Base-by-base conservation (phyloP, 2,113 vertebrate genomes). In the Chascanopsetta lugubris region DNA sequence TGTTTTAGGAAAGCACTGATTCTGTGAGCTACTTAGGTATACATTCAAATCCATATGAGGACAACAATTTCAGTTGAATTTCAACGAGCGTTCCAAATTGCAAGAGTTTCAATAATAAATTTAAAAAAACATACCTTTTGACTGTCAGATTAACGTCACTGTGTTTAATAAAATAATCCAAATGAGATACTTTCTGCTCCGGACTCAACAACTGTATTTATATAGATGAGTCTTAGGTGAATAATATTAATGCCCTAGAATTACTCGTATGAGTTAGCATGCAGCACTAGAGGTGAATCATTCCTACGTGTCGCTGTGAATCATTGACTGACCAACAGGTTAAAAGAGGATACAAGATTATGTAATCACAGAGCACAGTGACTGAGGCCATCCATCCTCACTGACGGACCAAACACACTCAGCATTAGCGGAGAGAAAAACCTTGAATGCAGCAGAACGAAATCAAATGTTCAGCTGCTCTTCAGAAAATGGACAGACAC, bases 361-460 rank as follows among this genome's bases (percentile, higher is more conserved):
- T 92, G 90, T 90, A 92, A 91, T n/a, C n/a, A n/a, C n/a, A n/a
- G n/a, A n/a, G n/a, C n/a, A n/a, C n/a, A n/a, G n/a, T n/a, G n/a
- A n/a, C n/a, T n/a, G 92, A 93, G 90, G 26, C 20, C 89, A 89
- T 89, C 15, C 56, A 92, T 92, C 92, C 90, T 86, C 92, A 92
- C 29, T 91, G 90, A 91, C 92, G 93, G 92, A 91, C 38, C 89
- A 92, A 94, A 94, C 94, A 92, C 32, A 21, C 24, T 59, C 7
- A 55, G 25, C 9, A 24, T 9, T 18, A 45, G 2, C 26, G 27
- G n/a, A 9, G 48, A 56, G 22, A 18, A 11, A 21, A 29, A 60
- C 43, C 69, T 46, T 53, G 65, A 24, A 56, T 25, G 29, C 63
- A 45, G 49, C 30, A 29, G 64, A 59, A 65, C 36, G 34, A 61